These are phyloP conservation scores for Tympanuchus pallidicinctus DNA, from an alignment of 2,113 vertebrate genomes.

Conservation along the genomic window DNA sequence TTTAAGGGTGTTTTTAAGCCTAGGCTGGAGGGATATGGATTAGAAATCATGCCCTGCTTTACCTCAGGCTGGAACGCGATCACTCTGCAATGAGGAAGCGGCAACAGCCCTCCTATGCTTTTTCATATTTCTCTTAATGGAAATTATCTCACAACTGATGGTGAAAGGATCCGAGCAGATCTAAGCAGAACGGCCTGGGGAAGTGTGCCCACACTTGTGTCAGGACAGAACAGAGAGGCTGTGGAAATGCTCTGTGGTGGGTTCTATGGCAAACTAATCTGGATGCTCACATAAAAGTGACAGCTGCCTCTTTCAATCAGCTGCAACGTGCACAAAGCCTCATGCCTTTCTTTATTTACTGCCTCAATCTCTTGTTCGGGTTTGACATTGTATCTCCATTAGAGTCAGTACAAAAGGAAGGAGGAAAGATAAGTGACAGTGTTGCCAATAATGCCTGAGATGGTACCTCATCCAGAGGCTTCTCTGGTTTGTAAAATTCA, in stretches of 20 bases:
- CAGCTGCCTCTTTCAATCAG: background rate
- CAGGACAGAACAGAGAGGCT: fast-evolving
- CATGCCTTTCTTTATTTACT: constrained; percentile 9
- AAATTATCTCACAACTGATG: background rate
- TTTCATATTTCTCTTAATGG: background rate
- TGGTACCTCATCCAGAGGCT: background rate
- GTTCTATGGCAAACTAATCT: background rate
- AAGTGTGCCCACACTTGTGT: background rate
- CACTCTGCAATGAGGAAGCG: background rate
- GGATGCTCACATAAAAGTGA: background rate
- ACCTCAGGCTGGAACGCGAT: constrained; percentile 5
- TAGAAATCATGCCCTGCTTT: background rate
- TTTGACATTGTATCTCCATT: background rate
- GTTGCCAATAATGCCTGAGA: background rate
- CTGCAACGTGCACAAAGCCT: background rate
- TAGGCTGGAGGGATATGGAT: background rate
- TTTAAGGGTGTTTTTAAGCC: background rate
- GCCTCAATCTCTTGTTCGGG: background rate
- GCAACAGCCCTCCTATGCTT: background rate
- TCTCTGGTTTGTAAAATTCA: background rate
- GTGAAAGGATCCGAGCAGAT: background rate
- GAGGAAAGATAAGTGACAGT: background rate
- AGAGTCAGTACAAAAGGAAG: background rate
- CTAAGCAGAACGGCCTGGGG: background rate
- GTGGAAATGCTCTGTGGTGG: background rate